phyloP scores from a whole-genome alignment of 1,140 invertebrate species.

The Pollicipes pollicipes region DNA sequence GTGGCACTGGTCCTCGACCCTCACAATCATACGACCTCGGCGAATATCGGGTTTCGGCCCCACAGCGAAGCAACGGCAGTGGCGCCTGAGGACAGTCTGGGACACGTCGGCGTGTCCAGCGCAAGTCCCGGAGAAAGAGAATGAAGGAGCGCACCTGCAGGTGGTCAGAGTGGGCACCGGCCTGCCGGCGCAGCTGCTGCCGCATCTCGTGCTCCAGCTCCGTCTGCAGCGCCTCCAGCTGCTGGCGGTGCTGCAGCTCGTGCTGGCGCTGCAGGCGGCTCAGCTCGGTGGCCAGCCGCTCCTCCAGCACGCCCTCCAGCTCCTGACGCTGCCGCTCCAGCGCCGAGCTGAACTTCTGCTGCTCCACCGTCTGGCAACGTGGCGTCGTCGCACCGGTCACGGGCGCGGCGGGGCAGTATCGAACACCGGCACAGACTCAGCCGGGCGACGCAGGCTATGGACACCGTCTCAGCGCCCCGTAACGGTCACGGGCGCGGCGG shows the following conservation, averaged over 20 bases:
- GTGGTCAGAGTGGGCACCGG: constrained; percentile 65
- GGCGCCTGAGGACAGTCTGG: no score
- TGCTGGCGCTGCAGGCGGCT: constrained; percentile 25
- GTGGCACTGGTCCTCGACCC: no score
- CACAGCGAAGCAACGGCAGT: no score
- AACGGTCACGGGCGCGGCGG: neutral
- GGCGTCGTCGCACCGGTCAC: no score
- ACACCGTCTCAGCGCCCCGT: neutral
- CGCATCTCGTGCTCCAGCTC: constrained; percentile 52
- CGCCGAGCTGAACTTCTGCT: constrained; percentile 40
- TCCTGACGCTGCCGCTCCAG: constrained; percentile 35
- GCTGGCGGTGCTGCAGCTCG: constrained; percentile 12
- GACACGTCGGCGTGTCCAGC: no score
- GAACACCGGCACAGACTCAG: no score
- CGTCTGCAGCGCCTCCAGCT: constrained; percentile 42
- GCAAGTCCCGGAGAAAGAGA: no score
- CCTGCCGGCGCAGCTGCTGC: constrained; percentile 54
- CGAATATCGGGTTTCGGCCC: no score
- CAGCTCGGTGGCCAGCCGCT: constrained; percentile 33
- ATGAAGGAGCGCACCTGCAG: no score
- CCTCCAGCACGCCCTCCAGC: constrained; percentile 26
- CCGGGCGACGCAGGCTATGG: no score
- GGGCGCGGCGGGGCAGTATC: no score
- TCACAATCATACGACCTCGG: no score
- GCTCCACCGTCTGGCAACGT: constrained; percentile 38